Evolutionary conservation across 2,888 invertebrate species (phyloP).

Genomic region (Quadroppia sp.): DNA sequence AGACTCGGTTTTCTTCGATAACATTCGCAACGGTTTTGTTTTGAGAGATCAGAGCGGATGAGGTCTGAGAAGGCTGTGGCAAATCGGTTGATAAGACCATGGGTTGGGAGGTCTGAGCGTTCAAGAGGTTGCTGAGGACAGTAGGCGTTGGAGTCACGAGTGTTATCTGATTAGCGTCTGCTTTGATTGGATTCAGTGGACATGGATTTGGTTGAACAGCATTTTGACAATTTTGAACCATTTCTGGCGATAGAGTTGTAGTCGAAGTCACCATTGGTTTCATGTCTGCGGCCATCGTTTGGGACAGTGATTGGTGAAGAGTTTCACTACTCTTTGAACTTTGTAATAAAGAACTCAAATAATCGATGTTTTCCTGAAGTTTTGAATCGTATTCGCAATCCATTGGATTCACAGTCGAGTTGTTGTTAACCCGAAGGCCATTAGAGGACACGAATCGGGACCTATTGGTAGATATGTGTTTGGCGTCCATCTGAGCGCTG

Average conservation of each 20-base stretch:
- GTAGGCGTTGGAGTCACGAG: background rate
- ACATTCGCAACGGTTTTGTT: background rate
- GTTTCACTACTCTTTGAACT: background rate
- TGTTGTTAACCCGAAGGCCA: conserved; percentile 3
- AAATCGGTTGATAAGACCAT: background rate
- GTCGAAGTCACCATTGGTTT: conserved; percentile 22
- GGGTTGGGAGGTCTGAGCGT: background rate
- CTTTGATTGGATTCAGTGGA: background rate
- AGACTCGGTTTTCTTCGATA: background rate
- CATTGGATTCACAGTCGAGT: background rate
- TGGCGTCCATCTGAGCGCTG: conserved; percentile 26
- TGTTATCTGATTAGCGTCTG: background rate
- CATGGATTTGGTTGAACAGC: conserved; percentile 4
- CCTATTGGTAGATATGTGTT: background rate
- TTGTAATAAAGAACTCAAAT: conserved; percentile 23
- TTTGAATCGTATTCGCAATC: conserved; percentile 23
- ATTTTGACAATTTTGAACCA: background rate
- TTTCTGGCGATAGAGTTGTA: conserved; percentile 4
- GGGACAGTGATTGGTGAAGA: background rate
- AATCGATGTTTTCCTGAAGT: conserved; percentile 40
- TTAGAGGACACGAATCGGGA: background rate
- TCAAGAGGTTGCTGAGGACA: background rate
- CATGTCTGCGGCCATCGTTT: background rate
- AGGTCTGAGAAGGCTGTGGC: conserved; percentile 26
- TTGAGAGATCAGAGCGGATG: conserved; percentile 32